phyloP scores from a whole-genome alignment of 92 coral and sea anemone species.

The Porites rus region DNA sequence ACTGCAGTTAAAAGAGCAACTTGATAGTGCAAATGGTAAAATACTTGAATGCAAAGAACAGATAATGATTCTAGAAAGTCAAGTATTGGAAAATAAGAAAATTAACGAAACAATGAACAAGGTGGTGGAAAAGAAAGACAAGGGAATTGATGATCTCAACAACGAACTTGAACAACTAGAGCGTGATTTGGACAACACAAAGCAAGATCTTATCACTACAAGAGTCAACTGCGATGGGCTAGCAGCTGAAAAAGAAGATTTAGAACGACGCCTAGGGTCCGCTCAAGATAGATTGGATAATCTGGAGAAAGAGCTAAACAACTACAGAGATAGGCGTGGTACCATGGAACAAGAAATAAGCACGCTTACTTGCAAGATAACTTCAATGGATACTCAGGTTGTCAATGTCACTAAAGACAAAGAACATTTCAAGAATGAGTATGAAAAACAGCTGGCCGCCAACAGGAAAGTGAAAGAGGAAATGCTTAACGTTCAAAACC shows the following conservation, averaged over 20 bases:
- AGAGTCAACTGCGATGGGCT: constrained; percentile 84
- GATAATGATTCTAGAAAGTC: constrained; percentile 80
- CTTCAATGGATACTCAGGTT: constrained; percentile 90
- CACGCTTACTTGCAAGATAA: constrained; percentile 74
- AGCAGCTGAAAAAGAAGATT: constrained; percentile 82
- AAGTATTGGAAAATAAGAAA: constrained; percentile 74
- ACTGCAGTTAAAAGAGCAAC: constrained; percentile 76
- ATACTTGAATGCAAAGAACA: constrained; percentile 71
- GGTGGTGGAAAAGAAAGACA: constrained; percentile 75
- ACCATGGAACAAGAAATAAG: constrained; percentile 87
- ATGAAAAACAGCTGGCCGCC: constrained; percentile 71
- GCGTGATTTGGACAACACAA: constrained; percentile 83
- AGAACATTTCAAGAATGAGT: constrained; percentile 96
- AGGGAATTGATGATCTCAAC: constrained; percentile 79
- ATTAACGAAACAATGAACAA: constrained; percentile 80
- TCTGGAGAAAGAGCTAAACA: constrained; percentile 79
- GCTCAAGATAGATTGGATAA: constrained; percentile 79
- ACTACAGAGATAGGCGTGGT: constrained; percentile 82
- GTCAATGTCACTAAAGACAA: constrained; percentile 83
- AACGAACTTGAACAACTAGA: constrained; percentile 78
- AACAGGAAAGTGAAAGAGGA: constrained; percentile 89
- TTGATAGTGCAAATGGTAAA: constrained; percentile 76
- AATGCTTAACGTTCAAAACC: constrained; percentile 83
- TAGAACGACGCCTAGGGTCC: constrained; percentile 74
- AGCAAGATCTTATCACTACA: constrained; percentile 80